Evolutionary conservation across 1,140 invertebrate genomes (phyloP).

Genomic region (Trinorchestia longiramus): DNA sequence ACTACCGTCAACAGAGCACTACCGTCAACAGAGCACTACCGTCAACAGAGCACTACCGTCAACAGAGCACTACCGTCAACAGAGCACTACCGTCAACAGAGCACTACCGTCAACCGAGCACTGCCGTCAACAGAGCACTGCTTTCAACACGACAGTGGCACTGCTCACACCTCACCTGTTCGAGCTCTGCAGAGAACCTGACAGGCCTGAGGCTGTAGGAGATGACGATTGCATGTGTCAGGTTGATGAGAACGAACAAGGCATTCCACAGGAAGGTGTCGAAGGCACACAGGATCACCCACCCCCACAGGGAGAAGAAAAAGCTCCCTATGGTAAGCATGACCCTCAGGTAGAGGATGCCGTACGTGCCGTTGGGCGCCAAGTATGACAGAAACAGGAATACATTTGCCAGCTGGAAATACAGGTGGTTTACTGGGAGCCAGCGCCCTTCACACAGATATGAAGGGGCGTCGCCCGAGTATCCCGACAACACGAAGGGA

Average conservation of each 20-base stretch:
- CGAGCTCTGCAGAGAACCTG: conserved; percentile 86
- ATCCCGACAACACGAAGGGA: not conserved
- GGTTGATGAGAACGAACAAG: conserved; percentile 85
- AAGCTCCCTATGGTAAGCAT: conserved; percentile 82
- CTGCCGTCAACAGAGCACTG: too few relatives aligned
- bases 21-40: too few relatives aligned
- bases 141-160: too few relatives aligned
- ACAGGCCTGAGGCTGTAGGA: conserved; percentile 86
- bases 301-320: conserved; percentile 84
- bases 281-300: conserved; percentile 85
- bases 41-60: too few relatives aligned
- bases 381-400: conserved; percentile 85
- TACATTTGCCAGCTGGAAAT: conserved; percentile 86
- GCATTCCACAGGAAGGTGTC: conserved; percentile 89
- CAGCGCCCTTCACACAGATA: conserved; percentile 52
- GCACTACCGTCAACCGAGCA: too few relatives aligned
- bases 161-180: conserved; percentile 83
- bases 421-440: conserved; percentile 77
- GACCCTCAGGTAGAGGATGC: conserved; percentile 82
- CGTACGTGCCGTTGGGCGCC: conserved; percentile 82
- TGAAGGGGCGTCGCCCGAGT: not conserved
- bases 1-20: too few relatives aligned
- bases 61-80: too few relatives aligned
- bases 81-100: too few relatives aligned
- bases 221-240: conserved; percentile 83